These are phyloP conservation scores for Plutomurus gul DNA, from an alignment of 1,140 invertebrate species.

Conservation along the genomic window DNA sequence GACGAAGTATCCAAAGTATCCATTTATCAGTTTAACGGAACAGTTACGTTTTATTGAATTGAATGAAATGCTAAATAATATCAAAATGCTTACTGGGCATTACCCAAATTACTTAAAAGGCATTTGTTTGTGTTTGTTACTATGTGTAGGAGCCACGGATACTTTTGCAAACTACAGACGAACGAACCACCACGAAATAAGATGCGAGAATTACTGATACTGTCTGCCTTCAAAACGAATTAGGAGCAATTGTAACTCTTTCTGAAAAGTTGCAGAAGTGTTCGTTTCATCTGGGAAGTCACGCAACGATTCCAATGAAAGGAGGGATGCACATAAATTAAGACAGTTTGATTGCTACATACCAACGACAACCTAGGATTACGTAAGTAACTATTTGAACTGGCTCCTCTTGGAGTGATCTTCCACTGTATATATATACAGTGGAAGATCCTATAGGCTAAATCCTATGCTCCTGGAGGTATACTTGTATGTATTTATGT, in stretches of 20 bases:
- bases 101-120: too few relatives aligned
- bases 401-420: too few relatives aligned
- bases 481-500: too few relatives aligned
- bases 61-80: not conserved
- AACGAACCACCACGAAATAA: not conserved
- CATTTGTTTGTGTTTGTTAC: too few relatives aligned
- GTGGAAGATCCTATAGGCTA: too few relatives aligned
- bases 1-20: too few relatives aligned
- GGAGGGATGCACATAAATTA: not conserved
- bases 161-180: too few relatives aligned
- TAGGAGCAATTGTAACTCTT: constrained; percentile 19
- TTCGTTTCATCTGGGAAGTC: constrained; percentile 16
- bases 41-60: not conserved
- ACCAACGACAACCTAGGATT: not conserved
- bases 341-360: too few relatives aligned
- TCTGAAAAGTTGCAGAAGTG: constrained; percentile 20
- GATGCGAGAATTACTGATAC: not conserved
- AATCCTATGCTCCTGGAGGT: too few relatives aligned
- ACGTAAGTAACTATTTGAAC: not conserved
- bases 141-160: too few relatives aligned
- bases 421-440: too few relatives aligned
- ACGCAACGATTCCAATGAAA: not conserved
- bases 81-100: too few relatives aligned
- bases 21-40: not conserved
- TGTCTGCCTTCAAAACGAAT: constrained; percentile 9